A percentile compares a stretch with the other conserved stretches of the same genome.
Conservation (phyloP, 2,888 invertebrate species). For the Glaucopsyche alexis region DNA sequence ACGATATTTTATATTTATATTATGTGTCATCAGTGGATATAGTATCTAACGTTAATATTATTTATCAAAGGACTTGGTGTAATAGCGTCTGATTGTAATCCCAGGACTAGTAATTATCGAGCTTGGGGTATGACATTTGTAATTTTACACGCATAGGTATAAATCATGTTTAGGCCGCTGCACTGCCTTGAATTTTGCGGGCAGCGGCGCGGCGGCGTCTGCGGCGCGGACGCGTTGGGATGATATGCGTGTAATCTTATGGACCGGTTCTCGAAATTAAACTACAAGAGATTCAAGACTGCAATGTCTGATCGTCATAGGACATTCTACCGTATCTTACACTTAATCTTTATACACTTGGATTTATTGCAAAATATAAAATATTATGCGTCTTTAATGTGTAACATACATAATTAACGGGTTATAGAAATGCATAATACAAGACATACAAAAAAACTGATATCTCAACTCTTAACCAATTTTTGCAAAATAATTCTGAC, state of each 20-base stretch:
- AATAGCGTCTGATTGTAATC: slow-evolving; percentile 12
- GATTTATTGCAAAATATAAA: neutral
- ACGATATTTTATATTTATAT: too few species aligned
- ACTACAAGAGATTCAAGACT: neutral
- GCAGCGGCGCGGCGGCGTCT: too few species aligned
- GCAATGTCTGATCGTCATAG: neutral
- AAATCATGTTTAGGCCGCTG: too few species aligned
- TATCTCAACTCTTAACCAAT: neutral
- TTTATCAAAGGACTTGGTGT: too few species aligned
- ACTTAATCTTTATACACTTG: neutral
- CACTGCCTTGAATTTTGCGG: too few species aligned
- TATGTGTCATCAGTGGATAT: too few species aligned
- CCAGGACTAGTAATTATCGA: neutral
- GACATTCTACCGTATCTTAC: neutral
- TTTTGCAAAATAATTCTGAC: too few species aligned
- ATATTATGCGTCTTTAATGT: neutral
- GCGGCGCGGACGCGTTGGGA: too few species aligned
- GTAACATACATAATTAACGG: neutral
- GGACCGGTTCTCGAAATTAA: too few species aligned
- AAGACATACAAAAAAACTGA: neutral
- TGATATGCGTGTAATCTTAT: too few species aligned
- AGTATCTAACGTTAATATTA: too few species aligned
- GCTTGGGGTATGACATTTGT: neutral
- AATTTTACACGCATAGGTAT: neutral
- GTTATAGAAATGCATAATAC: too few species aligned